Evolutionary conservation across 2,888 invertebrate genomes (phyloP).

Genomic region (Nasonovia ribisnigri): DNA sequence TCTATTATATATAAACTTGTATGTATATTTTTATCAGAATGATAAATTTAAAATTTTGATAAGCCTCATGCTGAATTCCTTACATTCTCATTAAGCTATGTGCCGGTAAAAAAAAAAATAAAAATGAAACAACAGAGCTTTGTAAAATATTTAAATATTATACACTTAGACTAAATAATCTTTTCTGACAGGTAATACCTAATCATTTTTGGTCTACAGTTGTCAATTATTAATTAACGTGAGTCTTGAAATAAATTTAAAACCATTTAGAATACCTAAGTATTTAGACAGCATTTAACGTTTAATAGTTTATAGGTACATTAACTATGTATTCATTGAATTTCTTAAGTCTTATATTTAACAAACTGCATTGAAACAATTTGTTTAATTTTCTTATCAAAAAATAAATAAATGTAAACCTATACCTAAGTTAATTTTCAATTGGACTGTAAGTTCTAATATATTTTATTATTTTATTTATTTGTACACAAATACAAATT

Average conservation of each 20-base stretch:
- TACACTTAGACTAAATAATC: neutral
- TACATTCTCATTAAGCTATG: constrained; percentile 3
- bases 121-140: neutral
- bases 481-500: too few relatives aligned
- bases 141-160: neutral
- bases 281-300: too few relatives aligned
- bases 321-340: too few relatives aligned
- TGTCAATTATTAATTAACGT: neutral
- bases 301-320: too few relatives aligned
- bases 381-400: too few relatives aligned
- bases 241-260: neutral
- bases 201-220: neutral
- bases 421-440: too few relatives aligned
- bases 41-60: constrained; percentile 48
- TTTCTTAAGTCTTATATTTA: too few relatives aligned
- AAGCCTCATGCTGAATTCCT: constrained; percentile 34
- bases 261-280: too few relatives aligned
- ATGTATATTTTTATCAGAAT: constrained; percentile 45
- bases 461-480: too few relatives aligned
- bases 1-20: neutral
- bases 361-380: too few relatives aligned
- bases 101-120: neutral
- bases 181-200: neutral
- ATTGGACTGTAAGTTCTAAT: too few relatives aligned
- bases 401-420: too few relatives aligned